phyloP scores from a whole-genome alignment of 2,113 vertebrate genomes.

The Collichthys lucidus region DNA sequence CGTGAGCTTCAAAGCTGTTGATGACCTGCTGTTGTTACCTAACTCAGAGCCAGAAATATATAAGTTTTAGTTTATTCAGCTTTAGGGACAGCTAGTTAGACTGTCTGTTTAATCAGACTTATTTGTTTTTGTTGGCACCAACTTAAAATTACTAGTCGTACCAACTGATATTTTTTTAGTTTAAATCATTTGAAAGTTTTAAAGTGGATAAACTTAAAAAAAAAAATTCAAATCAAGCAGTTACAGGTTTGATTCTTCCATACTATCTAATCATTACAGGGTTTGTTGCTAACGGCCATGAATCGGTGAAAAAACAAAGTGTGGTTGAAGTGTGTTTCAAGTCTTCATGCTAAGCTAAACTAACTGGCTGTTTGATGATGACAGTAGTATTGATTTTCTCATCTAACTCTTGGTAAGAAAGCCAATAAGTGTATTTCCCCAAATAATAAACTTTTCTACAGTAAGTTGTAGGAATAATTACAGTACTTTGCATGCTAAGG shows the following conservation, averaged over 20 bases:
- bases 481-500: not conserved
- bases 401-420: not conserved
- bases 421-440: not conserved
- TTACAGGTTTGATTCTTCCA: too few species aligned
- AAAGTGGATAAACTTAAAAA: not conserved
- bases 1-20: not conserved
- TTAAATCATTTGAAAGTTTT: not conserved
- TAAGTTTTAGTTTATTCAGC: not conserved
- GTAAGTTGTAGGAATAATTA: not conserved
- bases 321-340: not conserved
- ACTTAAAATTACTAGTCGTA: not conserved
- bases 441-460: slow-evolving; percentile 5
- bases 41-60: not conserved
- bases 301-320: not conserved
- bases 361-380: not conserved
- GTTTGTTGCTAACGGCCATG: too few species aligned
- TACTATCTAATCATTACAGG: too few species aligned
- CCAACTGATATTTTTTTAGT: not conserved
- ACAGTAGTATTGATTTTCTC: not conserved
- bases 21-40: not conserved
- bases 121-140: too few species aligned
- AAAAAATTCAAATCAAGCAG: too few species aligned
- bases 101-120: not conserved
- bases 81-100: not conserved
- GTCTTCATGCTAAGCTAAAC: not conserved